Evolutionary conservation across 2,888 invertebrate genomes (phyloP), one percentile per base, ranked within the genome.

Genomic region (Callinectes sapidus): DNA sequence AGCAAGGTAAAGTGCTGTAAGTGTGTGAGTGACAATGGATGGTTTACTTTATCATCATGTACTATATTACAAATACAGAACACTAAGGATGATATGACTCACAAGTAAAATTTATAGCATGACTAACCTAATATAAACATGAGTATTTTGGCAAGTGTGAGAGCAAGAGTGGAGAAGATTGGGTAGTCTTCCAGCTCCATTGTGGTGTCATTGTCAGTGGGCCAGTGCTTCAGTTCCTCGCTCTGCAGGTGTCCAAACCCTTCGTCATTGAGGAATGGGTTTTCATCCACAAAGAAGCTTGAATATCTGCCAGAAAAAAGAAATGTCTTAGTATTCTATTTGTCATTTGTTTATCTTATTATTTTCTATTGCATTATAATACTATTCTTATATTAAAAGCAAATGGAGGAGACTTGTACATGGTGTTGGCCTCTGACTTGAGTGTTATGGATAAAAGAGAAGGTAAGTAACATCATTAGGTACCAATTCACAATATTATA

Each of bases 211-310:
- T 93, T 93, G 32, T 91, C 90, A 10, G 89, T 77, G 8, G 90
- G 66, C 86, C 90, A 90, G 39, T 55, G 42, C 42, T 61, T 81
- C 66, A 87, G 85, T 28, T 91, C 91, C 6, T 89, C 91, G 0
- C 28, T 39, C n/a, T 85, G 85, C 16, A 90, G 71, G 13, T 90
- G 87, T 1, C 93, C 93, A 39, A 93, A 93, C 14, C 93, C 93
- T 54, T 93, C 91, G 28, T 85, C 93, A 90, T 93, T 93, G 13
- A 93, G 91, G 42, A 93, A 93, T n/a, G 93, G 93, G 55, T 93
- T 93, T 55, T 90, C 90, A 23, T 93, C 93, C 6, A 81, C 39
- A 0, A 93, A 61, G 42, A 93, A 87, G 14, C 55, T 91, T 10
- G 91, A 66, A 71, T 93, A 93, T 28, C 92, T 90, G 85, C 18